Conservation (phyloP, 37 sponge, comb jelly and placozoan species). For the Petrosia ficiformis region DNA sequence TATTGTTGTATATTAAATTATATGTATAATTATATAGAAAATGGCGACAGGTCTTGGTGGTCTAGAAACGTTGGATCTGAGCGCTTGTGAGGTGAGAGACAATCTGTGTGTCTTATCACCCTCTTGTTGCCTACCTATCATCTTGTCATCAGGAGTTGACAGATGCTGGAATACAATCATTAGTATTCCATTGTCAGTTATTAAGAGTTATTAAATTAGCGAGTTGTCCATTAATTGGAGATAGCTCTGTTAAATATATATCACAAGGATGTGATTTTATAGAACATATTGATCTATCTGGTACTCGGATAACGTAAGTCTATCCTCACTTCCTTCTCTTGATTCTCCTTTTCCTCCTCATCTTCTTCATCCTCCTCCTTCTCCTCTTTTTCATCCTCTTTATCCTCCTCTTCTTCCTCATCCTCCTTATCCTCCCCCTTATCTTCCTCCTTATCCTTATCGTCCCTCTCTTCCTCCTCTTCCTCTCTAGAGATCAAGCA, state of each 20-base stretch:
- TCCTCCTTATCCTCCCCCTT: too few relatives aligned
- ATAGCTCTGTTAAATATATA: conserved; percentile 68
- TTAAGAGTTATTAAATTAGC: conserved; percentile 41
- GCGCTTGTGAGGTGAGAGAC: conserved; percentile 68
- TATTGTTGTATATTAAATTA: neutral
- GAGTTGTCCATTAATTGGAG: conserved; percentile 79
- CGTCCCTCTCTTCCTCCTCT: neutral
- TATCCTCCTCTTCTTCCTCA: neutral
- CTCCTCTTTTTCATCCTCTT: neutral
- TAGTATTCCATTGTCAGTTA: conserved; percentile 75
- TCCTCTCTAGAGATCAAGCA: conserved; percentile 53
- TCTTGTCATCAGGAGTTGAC: conserved; percentile 21
- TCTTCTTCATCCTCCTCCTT: neutral
- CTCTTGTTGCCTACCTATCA: conserved; percentile 5
- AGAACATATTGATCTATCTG: conserved; percentile 30
- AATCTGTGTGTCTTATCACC: neutral
- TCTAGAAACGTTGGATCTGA: conserved; percentile 74
- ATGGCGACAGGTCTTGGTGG: conserved; percentile 43
- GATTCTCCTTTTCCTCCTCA: too few relatives aligned
- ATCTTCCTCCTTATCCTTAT: neutral
- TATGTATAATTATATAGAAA: conserved; percentile 32
- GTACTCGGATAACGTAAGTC: conserved; percentile 43
- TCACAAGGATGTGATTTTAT: conserved; percentile 69
- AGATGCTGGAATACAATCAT: conserved; percentile 47
- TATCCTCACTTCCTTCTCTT: neutral